Percentiles rank a stretch among this genome's conserved stretches.
These are phyloP conservation scores for Probaryconus sp. DNA, from an alignment of 1,140 invertebrate genomes.

Conservation along the genomic window DNA sequence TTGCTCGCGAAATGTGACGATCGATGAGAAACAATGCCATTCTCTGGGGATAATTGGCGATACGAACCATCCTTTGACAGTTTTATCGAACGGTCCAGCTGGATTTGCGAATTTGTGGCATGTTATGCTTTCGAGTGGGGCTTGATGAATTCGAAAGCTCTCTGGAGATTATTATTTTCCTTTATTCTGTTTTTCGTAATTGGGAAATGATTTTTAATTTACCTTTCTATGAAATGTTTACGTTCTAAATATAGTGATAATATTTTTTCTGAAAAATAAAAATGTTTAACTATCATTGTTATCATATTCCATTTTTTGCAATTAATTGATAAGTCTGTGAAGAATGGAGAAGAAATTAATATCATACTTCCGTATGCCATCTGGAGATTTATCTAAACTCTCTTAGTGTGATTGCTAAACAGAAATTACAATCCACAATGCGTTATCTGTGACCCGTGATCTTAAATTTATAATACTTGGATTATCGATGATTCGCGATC, in stretches of 20 bases:
- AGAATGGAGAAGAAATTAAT: too few relatives aligned
- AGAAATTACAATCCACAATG: slow-evolving; percentile 32
- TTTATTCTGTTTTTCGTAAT: slow-evolving; percentile 22
- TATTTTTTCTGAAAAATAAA: too few relatives aligned
- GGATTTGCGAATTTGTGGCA: slow-evolving; percentile 54
- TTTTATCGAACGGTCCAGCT: slow-evolving; percentile 47
- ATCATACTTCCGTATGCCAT: too few relatives aligned
- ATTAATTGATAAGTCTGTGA: too few relatives aligned
- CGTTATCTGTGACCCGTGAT: slow-evolving; percentile 22
- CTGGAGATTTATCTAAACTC: slow-evolving; percentile 23
- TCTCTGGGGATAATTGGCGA: slow-evolving; percentile 53
- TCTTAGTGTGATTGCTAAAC: slow-evolving; percentile 2
- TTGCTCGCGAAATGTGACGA: slow-evolving; percentile 31
- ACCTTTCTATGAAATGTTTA: slow-evolving; percentile 27
- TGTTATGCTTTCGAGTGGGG: slow-evolving; percentile 31
- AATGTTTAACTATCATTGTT: too few relatives aligned
- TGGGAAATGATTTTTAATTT: slow-evolving; percentile 44
- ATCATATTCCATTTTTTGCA: too few relatives aligned
- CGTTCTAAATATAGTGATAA: slow-evolving; percentile 24
- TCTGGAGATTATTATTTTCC: slow-evolving; percentile 15
- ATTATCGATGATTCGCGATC: slow-evolving; percentile 35
- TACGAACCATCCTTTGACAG: slow-evolving; percentile 48
- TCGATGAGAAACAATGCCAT: slow-evolving; percentile 54
- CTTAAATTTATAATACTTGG: slow-evolving; percentile 27
- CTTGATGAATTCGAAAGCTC: slow-evolving; percentile 40